Evolutionary conservation across 2,797 vertebrate species (phyloP).

Genomic region (Philypnodon macrostomus): DNA sequence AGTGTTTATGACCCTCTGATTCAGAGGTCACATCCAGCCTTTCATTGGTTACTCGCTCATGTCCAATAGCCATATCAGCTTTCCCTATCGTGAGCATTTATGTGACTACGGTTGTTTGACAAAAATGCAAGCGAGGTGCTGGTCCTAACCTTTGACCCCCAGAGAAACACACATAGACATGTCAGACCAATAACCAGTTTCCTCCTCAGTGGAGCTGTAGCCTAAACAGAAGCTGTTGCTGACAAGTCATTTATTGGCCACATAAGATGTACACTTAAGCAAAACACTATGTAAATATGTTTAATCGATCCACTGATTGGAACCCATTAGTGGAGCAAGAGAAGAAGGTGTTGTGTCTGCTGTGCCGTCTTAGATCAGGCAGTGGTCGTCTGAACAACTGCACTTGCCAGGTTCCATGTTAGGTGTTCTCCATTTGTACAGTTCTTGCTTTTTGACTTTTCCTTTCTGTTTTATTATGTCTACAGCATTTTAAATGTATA

Average conservation of each 20-base stretch:
- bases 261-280: conserved; percentile 29
- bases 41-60: conserved; percentile 66
- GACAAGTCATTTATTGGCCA: conserved; percentile 51
- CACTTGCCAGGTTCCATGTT: no score
- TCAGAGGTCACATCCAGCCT: conserved; percentile 58
- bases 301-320: conserved; percentile 31
- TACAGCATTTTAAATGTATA: conserved; percentile 5
- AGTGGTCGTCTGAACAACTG: no score
- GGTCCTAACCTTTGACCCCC: conserved; percentile 65
- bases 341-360: conserved; percentile 13
- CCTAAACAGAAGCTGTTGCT: conserved; percentile 54
- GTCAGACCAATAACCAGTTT: conserved; percentile 73
- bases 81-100: conserved; percentile 59
- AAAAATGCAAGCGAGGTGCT: conserved; percentile 61
- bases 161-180: conserved; percentile 62
- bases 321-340: conserved; percentile 14
- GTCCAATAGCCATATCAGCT: conserved; percentile 67
- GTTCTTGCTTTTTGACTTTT: no score
- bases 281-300: conserved; percentile 20
- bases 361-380: conserved; percentile 12
- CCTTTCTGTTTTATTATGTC: no score
- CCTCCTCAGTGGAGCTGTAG: conserved; percentile 54
- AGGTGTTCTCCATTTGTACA: no score
- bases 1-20: conserved; percentile 71
- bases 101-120: conserved; percentile 66